These are phyloP conservation scores for Lithophane semibrunnea DNA, from an alignment of 2,888 invertebrate genomes.

Conservation along the genomic window DNA sequence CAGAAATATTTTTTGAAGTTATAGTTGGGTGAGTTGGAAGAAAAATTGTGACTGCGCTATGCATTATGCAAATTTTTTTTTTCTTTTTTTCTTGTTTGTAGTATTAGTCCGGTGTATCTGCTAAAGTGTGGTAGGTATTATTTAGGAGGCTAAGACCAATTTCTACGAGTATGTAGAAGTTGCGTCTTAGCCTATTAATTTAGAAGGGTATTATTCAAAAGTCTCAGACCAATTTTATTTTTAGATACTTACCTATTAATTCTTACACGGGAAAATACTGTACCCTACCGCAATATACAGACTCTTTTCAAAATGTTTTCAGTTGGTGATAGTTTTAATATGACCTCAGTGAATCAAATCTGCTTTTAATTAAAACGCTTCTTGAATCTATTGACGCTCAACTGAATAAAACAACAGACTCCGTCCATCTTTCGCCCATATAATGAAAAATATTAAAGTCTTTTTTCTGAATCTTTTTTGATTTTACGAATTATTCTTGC, in stretches of 20 bases:
- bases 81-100: conserved; percentile 3
- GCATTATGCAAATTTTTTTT: conserved; percentile 10
- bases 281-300: not conserved
- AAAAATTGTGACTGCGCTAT: conserved; percentile 40
- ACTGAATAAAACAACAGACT: not conserved
- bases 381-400: not conserved
- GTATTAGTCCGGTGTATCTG: not conserved
- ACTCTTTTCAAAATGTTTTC: not conserved
- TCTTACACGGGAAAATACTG: not conserved
- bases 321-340: not conserved
- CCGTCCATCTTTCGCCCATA: not conserved
- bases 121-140: not conserved
- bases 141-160: not conserved
- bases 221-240: not conserved
- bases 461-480: not conserved
- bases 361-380: not conserved
- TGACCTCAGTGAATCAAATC: not conserved
- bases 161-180: too few species aligned
- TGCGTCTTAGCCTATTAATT: too few species aligned
- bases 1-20: conserved; percentile 49
- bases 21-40: conserved; percentile 14
- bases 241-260: not conserved
- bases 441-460: not conserved
- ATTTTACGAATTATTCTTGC: not conserved
- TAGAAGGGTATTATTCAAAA: not conserved